These are phyloP conservation scores for Cryptotis parvus DNA, from an alignment of 2,113 vertebrate species.

Conservation along the genomic window DNA sequence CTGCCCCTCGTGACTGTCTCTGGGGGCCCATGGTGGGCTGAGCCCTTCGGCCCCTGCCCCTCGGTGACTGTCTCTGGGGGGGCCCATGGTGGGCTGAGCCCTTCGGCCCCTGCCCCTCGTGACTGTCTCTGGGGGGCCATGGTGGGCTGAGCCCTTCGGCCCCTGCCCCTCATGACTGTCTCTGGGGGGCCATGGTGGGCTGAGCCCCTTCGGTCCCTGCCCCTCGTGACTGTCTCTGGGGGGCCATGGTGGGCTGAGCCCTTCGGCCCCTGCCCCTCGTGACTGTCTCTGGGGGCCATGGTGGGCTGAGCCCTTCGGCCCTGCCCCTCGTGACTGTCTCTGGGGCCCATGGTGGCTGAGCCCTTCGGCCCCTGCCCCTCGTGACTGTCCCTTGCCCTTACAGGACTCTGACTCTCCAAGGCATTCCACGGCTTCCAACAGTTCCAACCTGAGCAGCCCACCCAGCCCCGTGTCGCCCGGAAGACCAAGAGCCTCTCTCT, in stretches of 20 bases:
- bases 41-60: neutral
- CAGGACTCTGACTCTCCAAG: constrained; percentile 99
- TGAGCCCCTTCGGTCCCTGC: rapidly evolving
- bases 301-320: no score
- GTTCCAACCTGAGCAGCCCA: constrained; percentile 99
- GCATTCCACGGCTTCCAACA: constrained; percentile 98
- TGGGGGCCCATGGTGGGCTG: no score
- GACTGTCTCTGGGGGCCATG: constrained; percentile 53
- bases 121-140: constrained; percentile 53
- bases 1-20: constrained; percentile 47
- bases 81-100: no score
- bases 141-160: no score
- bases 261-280: neutral
- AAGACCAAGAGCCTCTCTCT: constrained; percentile 98
- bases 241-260: no score
- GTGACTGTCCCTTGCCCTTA: constrained; percentile 60
- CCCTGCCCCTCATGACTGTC: constrained; percentile 39
- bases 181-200: no score
- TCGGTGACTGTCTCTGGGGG: constrained; percentile 44
- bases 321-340: constrained; percentile 47
- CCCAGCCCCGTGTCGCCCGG: constrained; percentile 96
- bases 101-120: neutral
- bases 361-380: neutral
- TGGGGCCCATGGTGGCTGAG: no score
- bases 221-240: constrained; percentile 57